Evolutionary conservation across 30 jellyfish, hydroid and myxozoan species (phyloP), one percentile per base, ranked within the genome.

Genomic region (Clytia hemisphaerica): DNA sequence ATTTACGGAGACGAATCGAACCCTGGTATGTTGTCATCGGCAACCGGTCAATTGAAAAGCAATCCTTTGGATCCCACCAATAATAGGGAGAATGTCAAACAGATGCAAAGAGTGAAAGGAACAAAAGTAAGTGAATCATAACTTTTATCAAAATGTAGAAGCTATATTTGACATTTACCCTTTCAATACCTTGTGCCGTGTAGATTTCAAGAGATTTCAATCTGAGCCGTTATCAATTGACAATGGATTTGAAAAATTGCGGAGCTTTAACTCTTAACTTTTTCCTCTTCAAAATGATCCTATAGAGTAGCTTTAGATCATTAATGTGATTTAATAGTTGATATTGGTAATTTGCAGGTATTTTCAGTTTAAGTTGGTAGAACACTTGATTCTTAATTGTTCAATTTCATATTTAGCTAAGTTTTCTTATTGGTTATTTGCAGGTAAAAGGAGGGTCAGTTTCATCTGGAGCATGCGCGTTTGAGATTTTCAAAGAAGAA

Each of bases 41-140:
- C 82, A 18, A 82, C 83, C 21, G 97, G 81, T 28, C 81, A 74
- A 45, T 75, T 82, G 80, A 65, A 54, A 37, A 38, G 40, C 40
- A 65, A 84, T 6, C 97, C 97, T 14, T 40, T 37, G 0, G 48
- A 66, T 6, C 51, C 94, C 3, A 58, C 64, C 15, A 74, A 74
- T 19, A 44, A 30, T 4, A 73, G 60, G 47, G 97, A 88, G 58
- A 88, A 88, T 60, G 35, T 40, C 6, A 70, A 76, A 32, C 71
- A 69, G 42, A 73, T 92, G 24, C 83, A 65, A 18, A 73, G 61
- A 30, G 64, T 92, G 88, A 88, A 69, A 37, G 67, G 51, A 4
- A 66, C 86, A 37, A 88, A 75, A 93, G n/a, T n/a, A n/a, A n/a
- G n/a, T n/a, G n/a, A n/a, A n/a, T n/a, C n/a, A n/a, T n/a, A n/a